Conservation (phyloP, 23 tunicate genomes). For the Clavelina lepadiformis region DNA sequence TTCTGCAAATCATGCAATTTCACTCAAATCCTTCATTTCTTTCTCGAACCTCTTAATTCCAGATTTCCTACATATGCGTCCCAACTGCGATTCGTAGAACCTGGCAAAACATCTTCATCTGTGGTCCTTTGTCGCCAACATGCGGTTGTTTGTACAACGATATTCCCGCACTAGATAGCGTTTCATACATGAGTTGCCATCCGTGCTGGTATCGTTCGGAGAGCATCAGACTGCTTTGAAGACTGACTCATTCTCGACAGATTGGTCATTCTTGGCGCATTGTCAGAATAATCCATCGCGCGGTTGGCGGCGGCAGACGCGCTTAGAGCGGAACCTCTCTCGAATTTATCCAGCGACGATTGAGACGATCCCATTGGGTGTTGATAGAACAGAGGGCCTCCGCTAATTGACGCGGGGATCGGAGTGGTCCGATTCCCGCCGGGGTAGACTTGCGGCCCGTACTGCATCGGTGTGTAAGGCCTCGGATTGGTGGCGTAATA, state of each 20-base stretch:
- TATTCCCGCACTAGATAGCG: no score
- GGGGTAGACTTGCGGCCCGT: background rate
- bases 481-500: background rate
- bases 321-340: slow-evolving; percentile 50
- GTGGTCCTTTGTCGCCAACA: no score
- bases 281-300: slow-evolving; percentile 14
- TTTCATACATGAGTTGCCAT: slow-evolving; percentile 87
- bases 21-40: no score
- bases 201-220: slow-evolving; percentile 52
- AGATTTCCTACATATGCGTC: no score
- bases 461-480: slow-evolving; percentile 1
- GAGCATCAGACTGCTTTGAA: slow-evolving; percentile 61
- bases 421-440: slow-evolving; percentile 22
- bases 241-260: slow-evolving; percentile 66
- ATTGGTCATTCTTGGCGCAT: slow-evolving; percentile 24
- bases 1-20: no score
- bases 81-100: no score
- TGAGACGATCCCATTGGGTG: slow-evolving; percentile 45
- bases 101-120: no score
- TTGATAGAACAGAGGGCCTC: slow-evolving; percentile 6
- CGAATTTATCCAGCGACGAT: slow-evolving; percentile 61
- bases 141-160: no score
- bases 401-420: slow-evolving; percentile 16
- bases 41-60: no score
- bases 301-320: slow-evolving; percentile 25